Evolutionary conservation across 2,797 vertebrate species (phyloP).

Genomic region (Rhinoraja longicauda): DNA sequence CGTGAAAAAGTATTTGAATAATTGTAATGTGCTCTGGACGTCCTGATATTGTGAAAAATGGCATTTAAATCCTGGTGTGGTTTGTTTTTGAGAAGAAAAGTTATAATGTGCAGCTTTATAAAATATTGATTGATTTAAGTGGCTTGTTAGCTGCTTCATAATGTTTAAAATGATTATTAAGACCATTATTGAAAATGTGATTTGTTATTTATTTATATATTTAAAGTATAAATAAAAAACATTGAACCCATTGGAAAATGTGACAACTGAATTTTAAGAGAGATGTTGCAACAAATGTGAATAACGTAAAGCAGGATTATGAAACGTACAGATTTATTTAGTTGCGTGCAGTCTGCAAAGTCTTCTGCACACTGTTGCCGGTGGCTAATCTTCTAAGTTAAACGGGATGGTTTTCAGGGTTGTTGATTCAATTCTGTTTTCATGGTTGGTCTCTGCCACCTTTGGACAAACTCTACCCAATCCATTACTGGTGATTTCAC

Average conservation of each 20-base stretch:
- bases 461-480: neutral
- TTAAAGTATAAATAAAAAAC: neutral
- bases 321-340: neutral
- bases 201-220: neutral
- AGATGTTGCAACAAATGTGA: neutral
- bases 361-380: neutral
- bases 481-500: neutral
- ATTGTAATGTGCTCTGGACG: neutral
- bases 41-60: neutral
- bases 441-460: neutral
- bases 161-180: neutral
- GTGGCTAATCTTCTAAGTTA: neutral
- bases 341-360: neutral
- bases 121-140: neutral
- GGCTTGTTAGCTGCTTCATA: neutral
- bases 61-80: neutral
- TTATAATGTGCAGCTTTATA: neutral
- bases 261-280: neutral
- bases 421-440: neutral
- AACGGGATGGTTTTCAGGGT: neutral
- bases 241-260: neutral
- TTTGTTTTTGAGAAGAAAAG: neutral
- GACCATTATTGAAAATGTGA: neutral
- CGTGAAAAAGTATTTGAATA: neutral
- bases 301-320: neutral